phyloP scores from a whole-genome alignment of 64 coral and sea anemone species.

The Orbicella faveolata region DNA sequence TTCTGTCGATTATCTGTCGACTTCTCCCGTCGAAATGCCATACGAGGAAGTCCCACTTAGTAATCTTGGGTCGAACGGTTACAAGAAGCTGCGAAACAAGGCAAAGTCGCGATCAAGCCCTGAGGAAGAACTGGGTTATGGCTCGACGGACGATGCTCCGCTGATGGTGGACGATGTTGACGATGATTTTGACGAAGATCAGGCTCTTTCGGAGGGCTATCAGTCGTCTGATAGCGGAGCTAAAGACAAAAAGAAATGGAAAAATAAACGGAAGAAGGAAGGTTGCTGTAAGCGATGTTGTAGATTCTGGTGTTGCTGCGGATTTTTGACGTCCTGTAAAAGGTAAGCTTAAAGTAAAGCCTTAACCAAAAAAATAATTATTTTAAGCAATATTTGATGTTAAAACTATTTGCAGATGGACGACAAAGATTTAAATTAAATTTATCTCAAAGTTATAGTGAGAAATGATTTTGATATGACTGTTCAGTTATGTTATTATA shows the following conservation, averaged over 20 bases:
- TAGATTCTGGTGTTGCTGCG: constrained; percentile 57
- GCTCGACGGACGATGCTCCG: constrained; percentile 54
- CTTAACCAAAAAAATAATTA: neutral
- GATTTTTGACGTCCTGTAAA: constrained; percentile 23
- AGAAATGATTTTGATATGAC: too few species aligned
- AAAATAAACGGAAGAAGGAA: constrained; percentile 23
- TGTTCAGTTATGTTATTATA: too few species aligned
- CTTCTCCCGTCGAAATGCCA: constrained; percentile 37
- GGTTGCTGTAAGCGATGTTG: constrained; percentile 38
- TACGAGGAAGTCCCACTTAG: constrained; percentile 55
- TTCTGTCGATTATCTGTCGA: constrained; percentile 36
- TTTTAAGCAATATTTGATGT: too few species aligned
- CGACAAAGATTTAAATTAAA: too few species aligned
- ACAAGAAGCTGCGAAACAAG: constrained; percentile 41
- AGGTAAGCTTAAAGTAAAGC: constrained; percentile 3
- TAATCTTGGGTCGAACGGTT: constrained; percentile 21
- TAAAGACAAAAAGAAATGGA: constrained; percentile 40
- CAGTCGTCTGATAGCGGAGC: constrained; percentile 28
- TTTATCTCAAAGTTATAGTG: too few species aligned
- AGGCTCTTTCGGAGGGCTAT: constrained; percentile 59
- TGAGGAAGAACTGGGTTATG: constrained; percentile 26
- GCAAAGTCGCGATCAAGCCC: constrained; percentile 21
- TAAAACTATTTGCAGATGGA: too few species aligned
- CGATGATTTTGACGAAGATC: constrained; percentile 65
- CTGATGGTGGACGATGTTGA: constrained; percentile 53